Conservation (phyloP, 1,140 invertebrate genomes). For the Calycopis cecrops region DNA sequence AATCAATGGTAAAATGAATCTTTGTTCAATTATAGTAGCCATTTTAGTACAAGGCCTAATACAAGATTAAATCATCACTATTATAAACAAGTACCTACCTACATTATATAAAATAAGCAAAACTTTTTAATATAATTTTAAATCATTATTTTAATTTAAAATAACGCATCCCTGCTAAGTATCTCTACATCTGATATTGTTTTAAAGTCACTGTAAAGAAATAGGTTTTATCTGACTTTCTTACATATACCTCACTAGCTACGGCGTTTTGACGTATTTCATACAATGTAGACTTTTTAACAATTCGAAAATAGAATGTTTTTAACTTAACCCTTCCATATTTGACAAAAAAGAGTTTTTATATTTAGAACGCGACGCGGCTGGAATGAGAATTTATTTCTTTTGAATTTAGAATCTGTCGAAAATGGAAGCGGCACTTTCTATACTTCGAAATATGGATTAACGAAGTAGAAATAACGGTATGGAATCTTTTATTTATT, state of each 20-base stretch:
- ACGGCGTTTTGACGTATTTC: constrained; percentile 71
- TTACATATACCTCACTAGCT: constrained; percentile 38
- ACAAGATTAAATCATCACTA: too few relatives aligned
- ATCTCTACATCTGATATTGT: background rate
- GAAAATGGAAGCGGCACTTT: constrained; percentile 53
- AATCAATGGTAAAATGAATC: too few relatives aligned
- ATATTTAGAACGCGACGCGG: constrained; percentile 70
- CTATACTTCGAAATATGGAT: constrained; percentile 54
- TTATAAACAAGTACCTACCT: too few relatives aligned
- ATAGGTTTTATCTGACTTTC: constrained; percentile 28
- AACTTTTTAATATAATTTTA: too few relatives aligned
- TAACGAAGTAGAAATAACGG: constrained; percentile 41
- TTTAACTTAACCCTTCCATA: constrained; percentile 75
- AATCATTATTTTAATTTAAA: too few relatives aligned
- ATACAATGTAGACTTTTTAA: constrained; percentile 74
- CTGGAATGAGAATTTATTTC: constrained; percentile 63
- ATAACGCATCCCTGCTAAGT: too few relatives aligned
- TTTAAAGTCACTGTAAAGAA: background rate
- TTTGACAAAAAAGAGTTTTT: constrained; percentile 73
- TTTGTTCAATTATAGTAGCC: too few relatives aligned
- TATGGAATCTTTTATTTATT: constrained; percentile 12
- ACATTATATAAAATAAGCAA: too few relatives aligned
- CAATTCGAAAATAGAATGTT: constrained; percentile 74
- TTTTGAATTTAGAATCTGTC: constrained; percentile 68
- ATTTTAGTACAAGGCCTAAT: too few relatives aligned